A percentile compares a stretch with the other conserved stretches of the same genome.
These are phyloP conservation scores for Colossoma macropomum DNA, from an alignment of 2,113 vertebrate genomes.

Conservation along the genomic window DNA sequence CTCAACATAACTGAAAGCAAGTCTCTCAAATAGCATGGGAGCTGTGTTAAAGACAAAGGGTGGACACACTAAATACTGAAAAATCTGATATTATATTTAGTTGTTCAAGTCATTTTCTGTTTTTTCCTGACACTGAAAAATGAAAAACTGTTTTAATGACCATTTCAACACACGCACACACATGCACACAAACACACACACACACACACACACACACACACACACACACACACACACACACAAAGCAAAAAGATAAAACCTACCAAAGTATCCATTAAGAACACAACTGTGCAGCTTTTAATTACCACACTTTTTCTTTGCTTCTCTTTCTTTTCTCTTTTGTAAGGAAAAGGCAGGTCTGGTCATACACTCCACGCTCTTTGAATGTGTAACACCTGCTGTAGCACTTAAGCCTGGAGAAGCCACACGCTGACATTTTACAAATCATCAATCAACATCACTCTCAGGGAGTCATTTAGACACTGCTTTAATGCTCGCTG, in stretches of 20 bases:
- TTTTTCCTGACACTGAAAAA: no score
- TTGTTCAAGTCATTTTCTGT: no score
- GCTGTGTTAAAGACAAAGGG: no score
- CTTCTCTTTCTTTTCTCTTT: background rate
- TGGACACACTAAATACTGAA: no score
- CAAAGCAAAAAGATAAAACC: no score
- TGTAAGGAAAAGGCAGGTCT: background rate
- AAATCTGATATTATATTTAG: no score
- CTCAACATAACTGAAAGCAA: no score
- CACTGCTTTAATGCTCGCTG: background rate
- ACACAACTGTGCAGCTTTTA: conserved; percentile 41
- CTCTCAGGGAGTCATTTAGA: background rate
- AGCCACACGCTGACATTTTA: conserved; percentile 17
- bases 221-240: conserved; percentile 27
- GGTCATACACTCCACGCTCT: conserved; percentile 21
- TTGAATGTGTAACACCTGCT: background rate
- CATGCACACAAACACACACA: conserved; percentile 79
- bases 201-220: conserved; percentile 66
- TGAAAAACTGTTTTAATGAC: no score
- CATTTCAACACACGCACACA: no score
- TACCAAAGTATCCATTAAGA: background rate
- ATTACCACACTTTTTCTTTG: background rate
- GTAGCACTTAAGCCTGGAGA: background rate
- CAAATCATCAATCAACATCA: background rate
- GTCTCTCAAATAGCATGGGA: no score